phyloP scores from a whole-genome alignment of 1,140 invertebrate species.

The Bilobella aurantiaca region DNA sequence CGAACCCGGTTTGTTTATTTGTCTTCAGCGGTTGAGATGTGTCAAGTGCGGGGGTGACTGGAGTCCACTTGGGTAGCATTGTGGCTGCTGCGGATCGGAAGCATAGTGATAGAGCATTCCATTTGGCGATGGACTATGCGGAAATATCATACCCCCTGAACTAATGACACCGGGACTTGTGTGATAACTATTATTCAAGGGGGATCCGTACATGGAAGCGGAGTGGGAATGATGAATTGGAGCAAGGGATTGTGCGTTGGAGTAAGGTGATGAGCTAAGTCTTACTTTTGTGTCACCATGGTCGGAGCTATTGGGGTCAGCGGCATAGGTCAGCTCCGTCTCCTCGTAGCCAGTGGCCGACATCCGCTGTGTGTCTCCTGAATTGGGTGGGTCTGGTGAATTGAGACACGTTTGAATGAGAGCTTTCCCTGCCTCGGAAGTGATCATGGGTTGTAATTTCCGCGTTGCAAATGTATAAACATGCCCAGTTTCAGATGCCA shows the following conservation, averaged over 20 bases:
- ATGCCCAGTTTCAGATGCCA: conserved; percentile 92
- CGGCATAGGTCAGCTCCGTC: conserved; percentile 82
- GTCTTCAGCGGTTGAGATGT: conserved; percentile 31
- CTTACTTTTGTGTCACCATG: conserved; percentile 36
- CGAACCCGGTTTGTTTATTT: too few relatives aligned
- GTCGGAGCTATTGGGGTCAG: conserved; percentile 31
- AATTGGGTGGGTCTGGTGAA: conserved; percentile 80
- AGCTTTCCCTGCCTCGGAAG: conserved; percentile 93
- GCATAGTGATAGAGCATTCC: conserved; percentile 34
- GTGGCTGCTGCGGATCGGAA: conserved; percentile 34
- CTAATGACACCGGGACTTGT: conserved; percentile 21
- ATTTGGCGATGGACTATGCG: conserved; percentile 33
- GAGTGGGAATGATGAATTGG: conserved; percentile 34
- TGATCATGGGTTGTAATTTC: conserved; percentile 99
- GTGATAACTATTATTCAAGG: conserved; percentile 34
- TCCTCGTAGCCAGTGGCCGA: conserved; percentile 97
- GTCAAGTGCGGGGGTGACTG: conserved; percentile 33
- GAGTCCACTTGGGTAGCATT: conserved; percentile 33
- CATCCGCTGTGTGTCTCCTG: conserved; percentile 68
- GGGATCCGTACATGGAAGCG: conserved; percentile 33
- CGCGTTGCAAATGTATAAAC: conserved; percentile 99
- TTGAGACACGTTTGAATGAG: conserved; percentile 98
- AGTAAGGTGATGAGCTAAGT: conserved; percentile 33
- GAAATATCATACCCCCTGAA: conserved; percentile 33
- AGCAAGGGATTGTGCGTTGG: conserved; percentile 5